Conservation (phyloP, 2,113 vertebrate species). For the Hippoglossus stenolepis region DNA sequence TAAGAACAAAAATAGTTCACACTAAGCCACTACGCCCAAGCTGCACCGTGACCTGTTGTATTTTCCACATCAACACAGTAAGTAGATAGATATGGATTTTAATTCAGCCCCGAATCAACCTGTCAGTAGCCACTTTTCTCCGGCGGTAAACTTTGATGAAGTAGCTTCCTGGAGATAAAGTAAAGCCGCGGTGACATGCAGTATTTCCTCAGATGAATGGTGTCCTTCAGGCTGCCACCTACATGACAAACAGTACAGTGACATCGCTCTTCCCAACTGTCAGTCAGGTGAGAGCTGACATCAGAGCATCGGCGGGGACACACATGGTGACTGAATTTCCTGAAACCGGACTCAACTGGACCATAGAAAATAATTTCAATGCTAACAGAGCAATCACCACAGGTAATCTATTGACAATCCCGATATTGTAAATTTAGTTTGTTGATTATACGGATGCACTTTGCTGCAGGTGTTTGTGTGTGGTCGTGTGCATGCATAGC, state of each 20-base stretch:
- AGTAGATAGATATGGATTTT: constrained; percentile 6
- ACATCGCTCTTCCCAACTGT: background rate
- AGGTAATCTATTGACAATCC: background rate
- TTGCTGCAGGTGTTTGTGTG: too few relatives aligned
- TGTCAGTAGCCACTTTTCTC: constrained; percentile 2
- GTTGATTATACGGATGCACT: too few relatives aligned
- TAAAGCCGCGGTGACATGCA: background rate
- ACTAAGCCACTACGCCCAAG: background rate
- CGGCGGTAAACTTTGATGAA: constrained; percentile 2
- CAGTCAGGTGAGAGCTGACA: background rate
- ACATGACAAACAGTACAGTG: constrained; percentile 8
- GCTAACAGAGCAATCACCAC: background rate
- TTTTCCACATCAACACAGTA: background rate
- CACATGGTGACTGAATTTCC: background rate
- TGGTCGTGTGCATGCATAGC: too few relatives aligned
- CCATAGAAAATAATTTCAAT: background rate
- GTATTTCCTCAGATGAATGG: constrained; percentile 9
- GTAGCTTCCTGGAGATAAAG: constrained; percentile 11
- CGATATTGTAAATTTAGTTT: background rate
- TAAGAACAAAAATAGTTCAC: background rate
- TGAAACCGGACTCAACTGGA: background rate
- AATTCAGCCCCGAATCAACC: background rate
- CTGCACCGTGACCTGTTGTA: background rate
- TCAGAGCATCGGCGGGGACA: background rate
- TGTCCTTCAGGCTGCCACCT: constrained; percentile 1